Percentiles rank a stretch among this genome's conserved stretches.
Conservation (phyloP, 2,113 vertebrate genomes). For the Crotalus horridus region DNA sequence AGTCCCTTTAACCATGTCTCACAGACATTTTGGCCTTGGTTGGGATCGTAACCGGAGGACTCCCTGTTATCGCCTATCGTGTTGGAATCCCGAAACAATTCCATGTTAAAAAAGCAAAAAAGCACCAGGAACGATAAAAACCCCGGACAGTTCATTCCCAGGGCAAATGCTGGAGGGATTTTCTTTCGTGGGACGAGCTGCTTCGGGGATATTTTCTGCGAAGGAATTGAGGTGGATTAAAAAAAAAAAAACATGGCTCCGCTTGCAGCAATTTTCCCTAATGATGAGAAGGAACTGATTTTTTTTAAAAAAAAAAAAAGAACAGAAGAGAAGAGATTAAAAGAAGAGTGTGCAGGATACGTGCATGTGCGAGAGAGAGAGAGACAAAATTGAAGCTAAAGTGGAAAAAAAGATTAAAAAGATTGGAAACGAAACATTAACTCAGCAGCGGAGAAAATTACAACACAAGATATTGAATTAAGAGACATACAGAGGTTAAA, state of each 20-base stretch:
- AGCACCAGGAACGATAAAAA: too few relatives aligned
- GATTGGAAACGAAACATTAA: neutral
- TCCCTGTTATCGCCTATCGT: too few relatives aligned
- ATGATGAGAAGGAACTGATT: neutral
- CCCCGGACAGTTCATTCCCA: neutral
- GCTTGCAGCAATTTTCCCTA: neutral
- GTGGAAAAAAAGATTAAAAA: neutral
- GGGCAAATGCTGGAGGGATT: neutral
- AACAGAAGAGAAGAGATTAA: neutral
- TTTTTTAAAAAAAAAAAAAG: neutral
- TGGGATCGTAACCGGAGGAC: too few relatives aligned
- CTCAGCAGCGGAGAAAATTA: neutral
- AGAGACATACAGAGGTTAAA: neutral
- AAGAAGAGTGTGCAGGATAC: neutral
- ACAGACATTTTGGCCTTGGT: too few relatives aligned
- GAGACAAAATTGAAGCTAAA: neutral
- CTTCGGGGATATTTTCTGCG: neutral
- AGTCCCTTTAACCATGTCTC: too few relatives aligned
- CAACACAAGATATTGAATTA: constrained; percentile 16
- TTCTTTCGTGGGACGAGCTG: neutral
- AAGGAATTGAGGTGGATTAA: neutral
- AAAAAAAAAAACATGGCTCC: neutral
- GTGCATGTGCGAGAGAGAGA: neutral
- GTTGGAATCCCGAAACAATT: too few relatives aligned
- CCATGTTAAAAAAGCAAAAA: too few relatives aligned